phyloP scores from a whole-genome alignment of 2,113 vertebrate genomes.

The Solea senegalensis region DNA sequence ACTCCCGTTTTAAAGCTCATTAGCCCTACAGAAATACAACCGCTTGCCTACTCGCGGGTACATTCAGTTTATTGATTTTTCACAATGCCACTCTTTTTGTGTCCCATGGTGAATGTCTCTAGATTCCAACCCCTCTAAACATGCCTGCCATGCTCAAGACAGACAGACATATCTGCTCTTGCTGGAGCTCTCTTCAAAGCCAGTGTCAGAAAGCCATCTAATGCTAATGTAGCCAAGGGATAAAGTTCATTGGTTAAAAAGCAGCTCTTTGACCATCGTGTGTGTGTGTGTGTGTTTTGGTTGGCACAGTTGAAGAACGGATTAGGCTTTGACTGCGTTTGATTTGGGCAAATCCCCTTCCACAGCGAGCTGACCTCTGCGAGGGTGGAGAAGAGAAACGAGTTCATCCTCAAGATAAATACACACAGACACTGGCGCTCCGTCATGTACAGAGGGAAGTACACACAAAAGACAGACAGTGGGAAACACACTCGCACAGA shows the following conservation, averaged over 20 bases:
- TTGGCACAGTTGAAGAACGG: constrained; percentile 43
- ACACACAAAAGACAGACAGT: constrained; percentile 10
- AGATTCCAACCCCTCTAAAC: neutral
- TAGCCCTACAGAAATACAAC: too few species aligned
- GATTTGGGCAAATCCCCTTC: constrained; percentile 59
- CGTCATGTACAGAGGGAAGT: constrained; percentile 4
- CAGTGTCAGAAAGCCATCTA: neutral
- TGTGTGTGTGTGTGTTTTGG: constrained; percentile 11
- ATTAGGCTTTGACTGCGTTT: constrained; percentile 56
- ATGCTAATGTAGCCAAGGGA: constrained; percentile 37
- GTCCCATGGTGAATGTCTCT: neutral
- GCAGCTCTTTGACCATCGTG: constrained; percentile 36
- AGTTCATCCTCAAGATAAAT: constrained; percentile 68
- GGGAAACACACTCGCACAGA: constrained; percentile 10
- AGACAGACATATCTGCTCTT: constrained; percentile 3
- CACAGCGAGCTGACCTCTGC: constrained; percentile 55
- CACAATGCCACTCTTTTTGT: too few species aligned
- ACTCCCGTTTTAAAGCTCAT: too few species aligned
- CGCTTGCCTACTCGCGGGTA: neutral
- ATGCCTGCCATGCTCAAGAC: constrained; percentile 24
- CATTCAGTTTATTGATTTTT: neutral
- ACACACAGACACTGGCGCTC: constrained; percentile 20
- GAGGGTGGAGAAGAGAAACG: constrained; percentile 47
- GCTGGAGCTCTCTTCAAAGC: neutral
- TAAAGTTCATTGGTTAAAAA: constrained; percentile 31